A percentile compares a stretch with the other conserved stretches of the same genome.
phyloP scores from a whole-genome alignment of 2,797 vertebrate species.

The Lepilemur septentrionalis region DNA sequence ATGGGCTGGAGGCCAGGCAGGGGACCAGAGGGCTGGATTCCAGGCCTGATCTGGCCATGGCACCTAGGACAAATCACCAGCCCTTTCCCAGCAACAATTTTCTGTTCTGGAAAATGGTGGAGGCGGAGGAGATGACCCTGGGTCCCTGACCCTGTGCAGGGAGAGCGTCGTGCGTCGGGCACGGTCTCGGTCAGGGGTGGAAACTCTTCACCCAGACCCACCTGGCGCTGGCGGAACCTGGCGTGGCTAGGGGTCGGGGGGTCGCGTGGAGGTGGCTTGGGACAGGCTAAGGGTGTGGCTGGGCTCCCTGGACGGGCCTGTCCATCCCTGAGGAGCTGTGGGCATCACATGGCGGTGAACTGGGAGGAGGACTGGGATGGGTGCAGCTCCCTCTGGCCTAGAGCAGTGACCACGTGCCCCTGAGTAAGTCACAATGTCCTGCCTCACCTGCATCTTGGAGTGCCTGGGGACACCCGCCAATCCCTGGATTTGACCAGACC shows the following conservation, averaged over 20 bases:
- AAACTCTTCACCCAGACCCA: too few relatives aligned
- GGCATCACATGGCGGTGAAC: not conserved
- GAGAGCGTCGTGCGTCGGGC: too few relatives aligned
- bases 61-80: not conserved
- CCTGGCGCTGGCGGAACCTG: not conserved
- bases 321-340: not conserved
- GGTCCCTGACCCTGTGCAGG: too few relatives aligned
- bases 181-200: fast-evolving
- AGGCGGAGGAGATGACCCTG: not conserved
- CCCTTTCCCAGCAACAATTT: not conserved
- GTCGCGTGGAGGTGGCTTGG: fast-evolving
- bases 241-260: fast-evolving
- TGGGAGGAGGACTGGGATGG: fast-evolving
- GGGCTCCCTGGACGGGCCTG: not conserved
- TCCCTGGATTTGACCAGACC: not conserved
- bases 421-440: not conserved
- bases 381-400: not conserved
- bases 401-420: fast-evolving
- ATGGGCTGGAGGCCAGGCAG: not conserved
- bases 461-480: fast-evolving
- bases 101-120: not conserved
- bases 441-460: not conserved
- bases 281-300: not conserved
- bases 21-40: not conserved
- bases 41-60: not conserved